These are phyloP conservation scores for Lycophotia porphyrea DNA, from an alignment of 2,888 invertebrate genomes.

Conservation along the genomic window DNA sequence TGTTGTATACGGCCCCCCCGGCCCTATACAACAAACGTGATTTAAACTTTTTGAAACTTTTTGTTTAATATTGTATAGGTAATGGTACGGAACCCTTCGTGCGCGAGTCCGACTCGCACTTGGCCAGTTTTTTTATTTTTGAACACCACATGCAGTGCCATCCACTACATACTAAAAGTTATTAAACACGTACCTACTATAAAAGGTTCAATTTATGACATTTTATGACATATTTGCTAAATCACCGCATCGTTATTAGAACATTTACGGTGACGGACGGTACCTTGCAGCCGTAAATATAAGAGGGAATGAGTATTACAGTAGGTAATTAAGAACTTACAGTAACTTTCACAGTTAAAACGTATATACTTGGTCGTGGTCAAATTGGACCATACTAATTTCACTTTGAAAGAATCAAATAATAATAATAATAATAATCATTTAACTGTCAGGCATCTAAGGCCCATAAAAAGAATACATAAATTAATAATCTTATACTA, in stretches of 20 bases:
- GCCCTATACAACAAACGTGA: too few relatives aligned
- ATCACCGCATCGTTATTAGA: conserved; percentile 52
- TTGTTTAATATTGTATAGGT: too few relatives aligned
- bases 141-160: background rate
- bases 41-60: too few relatives aligned
- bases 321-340: too few relatives aligned
- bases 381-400: background rate
- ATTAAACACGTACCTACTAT: conserved; percentile 21
- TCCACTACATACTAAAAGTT: conserved; percentile 17
- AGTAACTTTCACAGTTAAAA: conserved; percentile 53
- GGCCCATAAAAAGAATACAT: too few relatives aligned
- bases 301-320: conserved; percentile 51
- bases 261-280: conserved; percentile 51
- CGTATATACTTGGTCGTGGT: conserved; percentile 18
- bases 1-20: too few relatives aligned
- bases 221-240: conserved; percentile 57
- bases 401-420: background rate
- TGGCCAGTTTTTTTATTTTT: background rate
- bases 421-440: too few relatives aligned
- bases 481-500: too few relatives aligned
- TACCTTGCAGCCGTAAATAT: conserved; percentile 50
- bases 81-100: too few relatives aligned
- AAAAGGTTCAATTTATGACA: conserved; percentile 40
- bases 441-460: too few relatives aligned
- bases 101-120: too few relatives aligned